Conservation (phyloP, 2,888 invertebrate species). For the Lasioglossum vierecki region DNA sequence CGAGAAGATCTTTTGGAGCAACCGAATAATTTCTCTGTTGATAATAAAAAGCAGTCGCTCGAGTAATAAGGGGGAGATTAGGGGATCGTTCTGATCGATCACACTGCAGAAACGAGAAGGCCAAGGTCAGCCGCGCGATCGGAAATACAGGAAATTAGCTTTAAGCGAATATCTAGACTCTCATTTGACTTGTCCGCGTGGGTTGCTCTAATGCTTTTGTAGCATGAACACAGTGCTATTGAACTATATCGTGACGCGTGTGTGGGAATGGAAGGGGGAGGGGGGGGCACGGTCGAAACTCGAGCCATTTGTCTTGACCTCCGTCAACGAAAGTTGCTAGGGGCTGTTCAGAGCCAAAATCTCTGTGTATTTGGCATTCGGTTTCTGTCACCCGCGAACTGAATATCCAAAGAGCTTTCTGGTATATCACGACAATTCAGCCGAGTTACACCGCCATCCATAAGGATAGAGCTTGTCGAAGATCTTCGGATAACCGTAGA, state of each 20-base stretch:
- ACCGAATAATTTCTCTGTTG: neutral
- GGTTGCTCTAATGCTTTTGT: neutral
- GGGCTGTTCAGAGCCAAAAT: slow-evolving; percentile 20
- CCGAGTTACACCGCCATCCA: neutral
- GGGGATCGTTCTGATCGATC: neutral
- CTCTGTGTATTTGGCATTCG: slow-evolving; percentile 20
- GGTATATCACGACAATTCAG: neutral
- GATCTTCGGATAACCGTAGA: neutral
- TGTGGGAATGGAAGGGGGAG: neutral
- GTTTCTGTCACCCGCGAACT: neutral
- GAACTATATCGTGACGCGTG: slow-evolving; percentile 3
- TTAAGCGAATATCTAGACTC: neutral
- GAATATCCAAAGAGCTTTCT: slow-evolving; percentile 14
- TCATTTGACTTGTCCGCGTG: neutral
- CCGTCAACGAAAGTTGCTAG: slow-evolving; percentile 22
- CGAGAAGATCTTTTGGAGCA: neutral
- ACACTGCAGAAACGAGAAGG: neutral
- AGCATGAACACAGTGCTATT: slow-evolving; percentile 9
- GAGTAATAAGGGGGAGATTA: neutral
- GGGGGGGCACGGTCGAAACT: neutral
- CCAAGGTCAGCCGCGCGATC: neutral
- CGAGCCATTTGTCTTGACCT: slow-evolving; percentile 28
- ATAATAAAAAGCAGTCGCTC: neutral
- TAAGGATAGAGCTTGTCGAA: neutral
- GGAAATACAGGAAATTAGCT: neutral